A percentile compares a stretch with the other conserved stretches of the same genome.
These are phyloP conservation scores for Nephrocerus scutellatus DNA, from an alignment of 2,888 invertebrate species.

Conservation along the genomic window DNA sequence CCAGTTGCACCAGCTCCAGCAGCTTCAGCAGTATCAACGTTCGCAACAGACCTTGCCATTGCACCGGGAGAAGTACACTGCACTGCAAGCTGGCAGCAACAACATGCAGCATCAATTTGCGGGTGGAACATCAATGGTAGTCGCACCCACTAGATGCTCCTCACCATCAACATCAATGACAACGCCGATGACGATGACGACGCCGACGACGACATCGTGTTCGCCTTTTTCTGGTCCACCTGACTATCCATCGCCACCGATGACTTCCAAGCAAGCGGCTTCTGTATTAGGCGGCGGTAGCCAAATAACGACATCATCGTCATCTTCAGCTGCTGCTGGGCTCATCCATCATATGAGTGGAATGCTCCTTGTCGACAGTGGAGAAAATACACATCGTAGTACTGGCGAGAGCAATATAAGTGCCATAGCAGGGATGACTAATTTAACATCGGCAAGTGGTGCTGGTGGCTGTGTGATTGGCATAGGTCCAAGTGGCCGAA, in stretches of 20 bases:
- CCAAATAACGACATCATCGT: constrained; percentile 4
- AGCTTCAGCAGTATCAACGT: constrained; percentile 14
- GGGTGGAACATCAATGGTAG: too few species aligned
- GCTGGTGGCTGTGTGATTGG: constrained; percentile 23
- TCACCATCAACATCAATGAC: constrained; percentile 7
- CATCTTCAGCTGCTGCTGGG: constrained; percentile 6
- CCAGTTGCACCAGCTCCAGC: constrained; percentile 19
- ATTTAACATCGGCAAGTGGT: constrained; percentile 35
- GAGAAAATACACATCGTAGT: too few species aligned
- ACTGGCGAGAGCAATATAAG: too few species aligned
- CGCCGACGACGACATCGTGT: constrained; percentile 45
- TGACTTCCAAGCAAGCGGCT: too few species aligned
- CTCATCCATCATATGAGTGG: constrained; percentile 11
- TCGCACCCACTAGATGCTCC: constrained; percentile 6
- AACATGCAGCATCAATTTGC: too few species aligned
- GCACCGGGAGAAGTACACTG: too few species aligned
- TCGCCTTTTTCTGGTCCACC: constrained; percentile 71
- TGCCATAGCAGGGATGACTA: too few species aligned
- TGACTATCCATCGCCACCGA: constrained; percentile 54
- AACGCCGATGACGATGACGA: too few species aligned
- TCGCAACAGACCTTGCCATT: not conserved
- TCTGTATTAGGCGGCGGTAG: too few species aligned
- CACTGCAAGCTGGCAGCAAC: too few species aligned
- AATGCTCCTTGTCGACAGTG: constrained; percentile 8
- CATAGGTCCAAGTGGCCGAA: constrained; percentile 26